phyloP scores from a whole-genome alignment of 2,797 vertebrate genomes.

The Enteromius radiatus region DNA sequence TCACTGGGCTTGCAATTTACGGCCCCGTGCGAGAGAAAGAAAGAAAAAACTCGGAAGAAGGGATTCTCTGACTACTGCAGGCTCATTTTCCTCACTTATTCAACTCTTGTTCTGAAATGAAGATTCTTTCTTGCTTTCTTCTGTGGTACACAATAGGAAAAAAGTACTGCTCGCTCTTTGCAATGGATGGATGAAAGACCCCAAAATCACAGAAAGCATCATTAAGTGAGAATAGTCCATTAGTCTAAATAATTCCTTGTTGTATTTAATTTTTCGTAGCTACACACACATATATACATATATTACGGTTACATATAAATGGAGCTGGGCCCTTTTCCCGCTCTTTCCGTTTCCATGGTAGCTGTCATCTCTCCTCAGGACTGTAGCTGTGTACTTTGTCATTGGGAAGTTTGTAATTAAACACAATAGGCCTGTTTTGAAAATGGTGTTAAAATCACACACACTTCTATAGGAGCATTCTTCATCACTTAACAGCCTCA shows the following conservation, averaged over 20 bases:
- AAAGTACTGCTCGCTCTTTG: neutral
- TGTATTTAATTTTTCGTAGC: too few species aligned
- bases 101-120: slow-evolving; percentile 47
- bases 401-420: neutral
- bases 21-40: neutral
- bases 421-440: slow-evolving; percentile 7
- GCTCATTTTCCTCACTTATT: slow-evolving; percentile 1
- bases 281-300: too few species aligned
- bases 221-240: neutral
- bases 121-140: neutral
- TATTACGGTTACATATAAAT: too few species aligned
- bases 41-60: neutral
- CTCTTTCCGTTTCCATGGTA: neutral
- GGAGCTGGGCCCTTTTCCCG: neutral
- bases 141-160: neutral
- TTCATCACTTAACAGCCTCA: slow-evolving; percentile 5
- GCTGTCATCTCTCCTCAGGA: neutral
- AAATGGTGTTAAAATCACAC: neutral
- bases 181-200: neutral
- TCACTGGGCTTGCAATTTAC: slow-evolving; percentile 17
- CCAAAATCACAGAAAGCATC: neutral
- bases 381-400: neutral
- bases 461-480: neutral
- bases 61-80: slow-evolving; percentile 1
- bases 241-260: neutral